phyloP scores from a whole-genome alignment of 1,140 invertebrate species.

The Drosophila kurseongensis region DNA sequence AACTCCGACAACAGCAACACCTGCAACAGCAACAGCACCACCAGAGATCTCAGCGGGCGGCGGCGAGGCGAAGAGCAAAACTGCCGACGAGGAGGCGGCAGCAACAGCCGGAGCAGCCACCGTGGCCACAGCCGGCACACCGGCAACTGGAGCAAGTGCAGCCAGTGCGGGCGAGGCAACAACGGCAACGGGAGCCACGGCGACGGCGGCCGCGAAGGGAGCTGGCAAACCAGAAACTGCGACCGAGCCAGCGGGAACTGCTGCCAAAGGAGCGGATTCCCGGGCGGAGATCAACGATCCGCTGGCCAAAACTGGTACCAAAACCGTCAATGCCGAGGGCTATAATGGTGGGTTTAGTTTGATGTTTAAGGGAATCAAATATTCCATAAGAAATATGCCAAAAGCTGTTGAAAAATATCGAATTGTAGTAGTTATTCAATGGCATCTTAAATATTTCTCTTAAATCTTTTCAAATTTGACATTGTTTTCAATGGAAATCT shows the following conservation, averaged over 20 bases:
- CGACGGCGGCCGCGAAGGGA: conserved; percentile 19
- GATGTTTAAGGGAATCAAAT: too few species aligned
- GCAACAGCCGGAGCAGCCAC: conserved; percentile 10
- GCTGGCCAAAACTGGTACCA: conserved; percentile 21
- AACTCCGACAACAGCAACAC: conserved; percentile 17
- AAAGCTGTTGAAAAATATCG: too few species aligned
- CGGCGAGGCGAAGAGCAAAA: conserved; percentile 34
- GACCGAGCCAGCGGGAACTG: conserved; percentile 8
- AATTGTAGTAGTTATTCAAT: too few species aligned
- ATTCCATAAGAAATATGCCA: too few species aligned
- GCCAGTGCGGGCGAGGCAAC: conserved; percentile 3
- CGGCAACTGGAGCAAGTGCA: conserved; percentile 7
- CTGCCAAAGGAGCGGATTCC: conserved; percentile 36
- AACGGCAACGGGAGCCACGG: conserved; percentile 7
- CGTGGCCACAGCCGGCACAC: not conserved
- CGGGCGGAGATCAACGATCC: conserved; percentile 16
- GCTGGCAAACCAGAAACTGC: conserved; percentile 25
- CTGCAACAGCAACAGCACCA: conserved; percentile 20
- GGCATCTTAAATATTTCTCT: too few species aligned
- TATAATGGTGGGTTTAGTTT: conserved; percentile 41
- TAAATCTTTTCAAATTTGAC: too few species aligned
- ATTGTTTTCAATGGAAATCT: too few species aligned
- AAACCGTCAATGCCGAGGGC: conserved; percentile 29
- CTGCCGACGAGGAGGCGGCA: conserved; percentile 31
- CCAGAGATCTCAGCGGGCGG: conserved; percentile 63